phyloP scores from a whole-genome alignment of 1,140 invertebrate genomes.

The Calycopis cecrops region DNA sequence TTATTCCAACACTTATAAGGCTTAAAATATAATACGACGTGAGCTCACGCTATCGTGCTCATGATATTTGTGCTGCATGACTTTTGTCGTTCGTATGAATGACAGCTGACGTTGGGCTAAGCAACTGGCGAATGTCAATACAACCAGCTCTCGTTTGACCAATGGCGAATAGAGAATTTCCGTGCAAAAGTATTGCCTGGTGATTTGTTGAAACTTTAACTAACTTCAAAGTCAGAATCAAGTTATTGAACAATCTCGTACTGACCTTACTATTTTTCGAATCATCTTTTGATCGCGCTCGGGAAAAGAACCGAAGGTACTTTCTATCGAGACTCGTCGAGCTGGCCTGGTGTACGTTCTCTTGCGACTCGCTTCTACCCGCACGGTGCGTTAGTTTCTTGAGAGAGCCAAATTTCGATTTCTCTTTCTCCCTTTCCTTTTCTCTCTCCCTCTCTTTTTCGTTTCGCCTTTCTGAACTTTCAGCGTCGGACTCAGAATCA shows the following conservation, averaged over 20 bases:
- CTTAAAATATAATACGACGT: too few species aligned
- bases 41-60: too few species aligned
- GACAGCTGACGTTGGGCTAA: too few species aligned
- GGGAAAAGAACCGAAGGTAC: conserved; percentile 77
- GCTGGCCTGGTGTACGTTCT: conserved; percentile 68
- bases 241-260: not conserved
- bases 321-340: conserved; percentile 84
- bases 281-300: conserved; percentile 50
- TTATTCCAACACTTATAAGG: too few species aligned
- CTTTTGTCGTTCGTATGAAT: too few species aligned
- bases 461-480: conserved; percentile 40
- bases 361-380: conserved; percentile 60
- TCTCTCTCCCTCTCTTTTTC: conserved; percentile 37
- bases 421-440: conserved; percentile 59
- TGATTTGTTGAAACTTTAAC: too few species aligned
- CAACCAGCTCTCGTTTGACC: too few species aligned
- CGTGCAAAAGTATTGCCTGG: too few species aligned
- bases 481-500: conserved; percentile 74
- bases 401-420: conserved; percentile 58
- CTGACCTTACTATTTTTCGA: conserved; percentile 41
- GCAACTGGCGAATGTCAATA: too few species aligned
- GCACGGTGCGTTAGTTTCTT: conserved; percentile 49
- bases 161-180: too few species aligned
- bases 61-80: too few species aligned
- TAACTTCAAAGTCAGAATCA: too few species aligned